These are phyloP conservation scores for Podarcis lilfordi DNA, from an alignment of 2,797 vertebrate genomes.

Conservation along the genomic window DNA sequence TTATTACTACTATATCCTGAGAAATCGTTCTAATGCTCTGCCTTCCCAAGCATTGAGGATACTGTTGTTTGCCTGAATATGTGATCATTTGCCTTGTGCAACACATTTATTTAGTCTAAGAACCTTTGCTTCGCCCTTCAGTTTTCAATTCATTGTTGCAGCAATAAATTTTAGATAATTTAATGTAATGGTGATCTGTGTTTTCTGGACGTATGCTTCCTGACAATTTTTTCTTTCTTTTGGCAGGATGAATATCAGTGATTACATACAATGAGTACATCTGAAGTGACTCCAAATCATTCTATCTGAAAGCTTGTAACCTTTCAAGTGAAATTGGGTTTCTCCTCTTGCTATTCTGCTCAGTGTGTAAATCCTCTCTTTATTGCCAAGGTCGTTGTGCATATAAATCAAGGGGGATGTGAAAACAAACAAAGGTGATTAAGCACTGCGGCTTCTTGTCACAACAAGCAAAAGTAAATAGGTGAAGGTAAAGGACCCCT, in stretches of 20 bases:
- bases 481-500: no score
- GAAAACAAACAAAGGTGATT: conserved; percentile 9
- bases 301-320: conserved; percentile 34
- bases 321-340: conserved; percentile 23
- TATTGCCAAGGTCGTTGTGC: conserved; percentile 8
- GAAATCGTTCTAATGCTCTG: rapidly evolving
- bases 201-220: conserved; percentile 35
- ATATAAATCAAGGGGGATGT: conserved; percentile 11
- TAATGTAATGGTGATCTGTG: conserved; percentile 28
- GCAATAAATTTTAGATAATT: conserved; percentile 39
- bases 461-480: conserved; percentile 6
- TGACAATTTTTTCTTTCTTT: conserved; percentile 17
- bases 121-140: background rate
- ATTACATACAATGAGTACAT: conserved; percentile 52
- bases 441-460: background rate
- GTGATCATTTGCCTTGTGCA: background rate
- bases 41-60: background rate
- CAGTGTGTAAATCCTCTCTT: conserved; percentile 1
- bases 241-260: conserved; percentile 52
- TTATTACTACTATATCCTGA: background rate
- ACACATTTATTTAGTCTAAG: background rate
- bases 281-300: conserved; percentile 33
- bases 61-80: background rate
- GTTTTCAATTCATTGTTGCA: background rate
- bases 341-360: conserved; percentile 9